These are phyloP conservation scores for Myodes glareolus DNA, from an alignment of 2,113 vertebrate genomes.

Conservation along the genomic window DNA sequence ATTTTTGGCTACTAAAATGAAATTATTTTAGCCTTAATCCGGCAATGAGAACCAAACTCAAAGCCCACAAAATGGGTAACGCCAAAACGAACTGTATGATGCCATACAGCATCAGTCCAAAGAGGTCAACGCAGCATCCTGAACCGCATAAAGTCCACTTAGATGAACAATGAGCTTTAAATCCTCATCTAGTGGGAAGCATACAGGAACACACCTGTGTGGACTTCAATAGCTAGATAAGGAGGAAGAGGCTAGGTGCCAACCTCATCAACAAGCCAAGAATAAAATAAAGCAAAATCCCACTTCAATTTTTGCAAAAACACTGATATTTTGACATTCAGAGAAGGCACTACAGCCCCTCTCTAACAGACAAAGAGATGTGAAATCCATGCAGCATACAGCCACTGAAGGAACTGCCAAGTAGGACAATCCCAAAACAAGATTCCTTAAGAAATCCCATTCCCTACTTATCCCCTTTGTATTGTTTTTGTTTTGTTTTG, in stretches of 20 bases:
- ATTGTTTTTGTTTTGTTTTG: conserved; percentile 2
- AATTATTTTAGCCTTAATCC: conserved; percentile 59
- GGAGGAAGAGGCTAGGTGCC: neutral
- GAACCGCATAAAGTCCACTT: neutral
- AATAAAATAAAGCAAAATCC: neutral
- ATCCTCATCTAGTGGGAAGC: conserved; percentile 31
- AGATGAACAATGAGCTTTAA: conserved; percentile 11
- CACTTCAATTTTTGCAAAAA: conserved; percentile 70
- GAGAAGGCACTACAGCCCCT: neutral
- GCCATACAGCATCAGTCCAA: neutral
- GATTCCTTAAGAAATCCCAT: conserved; percentile 2
- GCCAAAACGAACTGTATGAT: neutral
- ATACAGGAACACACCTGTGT: conserved; percentile 35
- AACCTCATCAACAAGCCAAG: conserved; percentile 12
- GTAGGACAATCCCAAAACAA: conserved; percentile 54
- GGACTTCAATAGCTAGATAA: conserved; percentile 52
- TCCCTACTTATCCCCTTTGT: neutral
- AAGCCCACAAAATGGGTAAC: conserved; percentile 17
- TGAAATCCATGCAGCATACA: neutral
- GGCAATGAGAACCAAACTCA: conserved; percentile 57
- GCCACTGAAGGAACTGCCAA: conserved; percentile 24
- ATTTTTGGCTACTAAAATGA: conserved; percentile 60
- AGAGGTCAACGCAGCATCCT: conserved; percentile 7
- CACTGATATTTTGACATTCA: neutral
- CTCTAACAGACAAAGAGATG: conserved; percentile 13